Base-by-base conservation (phyloP, 1,140 invertebrate species). In the Dinoponera quadriceps region DNA sequence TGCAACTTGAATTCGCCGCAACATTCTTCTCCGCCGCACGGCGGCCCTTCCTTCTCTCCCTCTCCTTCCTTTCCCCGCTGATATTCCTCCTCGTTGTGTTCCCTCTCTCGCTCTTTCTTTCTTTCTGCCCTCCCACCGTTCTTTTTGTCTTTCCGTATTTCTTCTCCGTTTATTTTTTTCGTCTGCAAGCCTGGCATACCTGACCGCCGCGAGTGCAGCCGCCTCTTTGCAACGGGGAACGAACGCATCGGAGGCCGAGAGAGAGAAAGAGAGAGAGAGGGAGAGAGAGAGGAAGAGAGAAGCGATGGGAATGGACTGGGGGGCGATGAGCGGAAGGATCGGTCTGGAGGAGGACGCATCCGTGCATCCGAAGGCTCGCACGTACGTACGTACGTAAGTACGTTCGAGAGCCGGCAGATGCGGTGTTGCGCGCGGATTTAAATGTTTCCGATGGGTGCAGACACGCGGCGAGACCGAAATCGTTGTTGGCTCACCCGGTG, bases 171-270 rank as follows among this genome's bases (percentile, higher is more conserved):
- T 83, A 88, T 90, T 91, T 91, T 91, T 91, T 91, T 88, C 84
- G 91, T 91, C 90, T 91, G 89, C 90, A 90, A 90, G 91, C 88
- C 88, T 92, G 90, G 91, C 92, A 93, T 93, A 92, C 92, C 91
- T 93, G 90, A 93, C 92, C 92, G 88, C 92, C 92, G 91, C 90
- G 92, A 92, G 89, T 88, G 92, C 87, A 86, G 89, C 87, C 82
- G 77, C 72, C 75, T 82, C 81, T 82, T 66, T 62, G 77, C 82
- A 59, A 63, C 57, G 78, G 54, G 59, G 80, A 77, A 63, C 77
- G 77, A 57, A 82, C 84, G 84, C 55, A 85, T 82, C 38, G 38
- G 38, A 82, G 85, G 85, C 85, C 77, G 83, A 63, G 68, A 69
- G 57, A 71, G 71, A 75, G 85, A 82, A 69, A 84, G 73, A 54